phyloP scores from a whole-genome alignment of 1,140 invertebrate genomes.

The Drosophila neocordata region DNA sequence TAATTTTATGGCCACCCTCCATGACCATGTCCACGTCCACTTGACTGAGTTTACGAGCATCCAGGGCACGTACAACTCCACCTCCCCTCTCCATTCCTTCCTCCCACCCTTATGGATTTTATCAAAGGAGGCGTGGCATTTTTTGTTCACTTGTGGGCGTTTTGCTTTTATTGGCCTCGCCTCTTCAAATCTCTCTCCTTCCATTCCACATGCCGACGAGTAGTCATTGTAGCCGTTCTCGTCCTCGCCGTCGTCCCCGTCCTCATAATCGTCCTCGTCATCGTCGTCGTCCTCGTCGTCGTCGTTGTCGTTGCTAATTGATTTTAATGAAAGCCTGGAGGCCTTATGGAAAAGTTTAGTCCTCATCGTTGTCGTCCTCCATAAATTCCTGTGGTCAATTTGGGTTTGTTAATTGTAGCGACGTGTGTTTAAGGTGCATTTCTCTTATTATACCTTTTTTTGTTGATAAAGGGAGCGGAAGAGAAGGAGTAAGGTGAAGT shows the following conservation, averaged over 20 bases:
- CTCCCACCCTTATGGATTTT: conserved; percentile 1
- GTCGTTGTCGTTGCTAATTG: conserved; percentile 74
- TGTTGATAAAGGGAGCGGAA: no score
- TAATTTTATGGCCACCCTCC: conserved; percentile 72
- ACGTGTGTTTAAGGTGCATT: conserved; percentile 48
- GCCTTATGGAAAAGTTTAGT: conserved; percentile 45
- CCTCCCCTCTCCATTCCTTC: no score
- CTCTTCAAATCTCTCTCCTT: neutral
- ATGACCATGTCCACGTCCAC: conserved; percentile 70
- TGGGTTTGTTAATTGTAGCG: conserved; percentile 77
- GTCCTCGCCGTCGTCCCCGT: conserved; percentile 24
- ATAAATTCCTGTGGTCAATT: conserved; percentile 79
- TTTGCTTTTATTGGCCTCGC: conserved; percentile 72
- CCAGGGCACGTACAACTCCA: conserved; percentile 44
- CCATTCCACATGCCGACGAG: neutral
- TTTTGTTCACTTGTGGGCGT: conserved; percentile 34
- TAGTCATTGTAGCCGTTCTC: neutral
- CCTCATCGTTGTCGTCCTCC: conserved; percentile 24
- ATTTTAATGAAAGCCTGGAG: conserved; percentile 73
- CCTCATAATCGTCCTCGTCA: conserved; percentile 30
- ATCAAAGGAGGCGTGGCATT: conserved; percentile 26
- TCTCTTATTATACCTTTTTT: conserved; percentile 10
- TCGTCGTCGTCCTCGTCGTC: conserved; percentile 21
- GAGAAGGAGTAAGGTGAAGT: neutral
- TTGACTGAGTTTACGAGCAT: conserved; percentile 72